Conservation (phyloP, 2,797 vertebrate species). For the Anguilla anguilla region DNA sequence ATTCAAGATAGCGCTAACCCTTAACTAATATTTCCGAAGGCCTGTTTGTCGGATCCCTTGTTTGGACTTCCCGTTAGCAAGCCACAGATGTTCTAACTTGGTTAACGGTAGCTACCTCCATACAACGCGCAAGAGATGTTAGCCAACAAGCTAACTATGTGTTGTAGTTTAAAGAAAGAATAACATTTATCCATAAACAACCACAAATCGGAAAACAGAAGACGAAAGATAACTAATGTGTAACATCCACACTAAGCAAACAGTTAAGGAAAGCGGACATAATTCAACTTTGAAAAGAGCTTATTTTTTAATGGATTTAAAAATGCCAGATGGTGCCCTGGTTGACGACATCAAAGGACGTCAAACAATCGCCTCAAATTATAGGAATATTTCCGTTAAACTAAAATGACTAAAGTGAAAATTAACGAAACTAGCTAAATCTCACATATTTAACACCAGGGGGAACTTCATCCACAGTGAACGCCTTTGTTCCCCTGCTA, state of each 20-base stretch:
- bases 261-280: not conserved
- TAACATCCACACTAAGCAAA: not conserved
- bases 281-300: not conserved
- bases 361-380: not conserved
- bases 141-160: not conserved
- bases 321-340: not conserved
- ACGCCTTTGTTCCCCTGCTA: slow-evolving; percentile 11
- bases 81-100: not conserved
- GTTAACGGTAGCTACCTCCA: not conserved
- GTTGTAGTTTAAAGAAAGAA: not conserved
- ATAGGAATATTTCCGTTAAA: not conserved
- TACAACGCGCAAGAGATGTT: not conserved
- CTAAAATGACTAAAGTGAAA: not conserved
- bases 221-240: not conserved
- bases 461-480: not conserved
- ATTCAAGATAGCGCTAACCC: no score
- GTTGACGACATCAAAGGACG: not conserved
- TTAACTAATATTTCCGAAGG: not conserved
- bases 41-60: not conserved
- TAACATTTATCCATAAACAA: not conserved
- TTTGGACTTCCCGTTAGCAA: not conserved
- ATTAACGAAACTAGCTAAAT: not conserved
- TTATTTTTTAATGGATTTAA: not conserved
- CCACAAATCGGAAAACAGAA: not conserved
- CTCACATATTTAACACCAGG: not conserved